Evolutionary conservation across 2,888 invertebrate genomes (phyloP), one percentile per base, ranked within the genome.

Genomic region (Drosophila infuscata): DNA sequence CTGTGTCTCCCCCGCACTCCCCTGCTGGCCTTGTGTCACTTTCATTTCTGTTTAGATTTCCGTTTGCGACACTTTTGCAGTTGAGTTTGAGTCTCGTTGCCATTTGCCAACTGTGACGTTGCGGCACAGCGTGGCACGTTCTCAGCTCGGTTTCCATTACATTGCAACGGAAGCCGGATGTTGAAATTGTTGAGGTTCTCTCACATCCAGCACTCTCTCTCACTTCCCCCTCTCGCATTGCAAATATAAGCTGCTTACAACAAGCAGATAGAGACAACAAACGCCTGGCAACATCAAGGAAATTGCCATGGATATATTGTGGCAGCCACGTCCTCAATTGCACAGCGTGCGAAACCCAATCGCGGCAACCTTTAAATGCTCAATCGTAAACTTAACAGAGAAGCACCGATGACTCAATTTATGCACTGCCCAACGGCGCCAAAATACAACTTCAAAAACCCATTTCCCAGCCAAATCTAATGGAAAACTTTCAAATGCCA

Each of bases 91-190:
- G 62, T 62, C 62, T 74, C 74, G 61, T 69, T 61, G 77, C 67
- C 68, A 75, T 68, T 71, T 72, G 67, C 79, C 72, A 82, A 76
- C 67, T 73, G 85, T 70, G 72, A 77, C 70, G 82, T 65, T 70
- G 69, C 70, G 73, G 58, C 88, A 81, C 68, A 70, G 75, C 79
- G 63, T 68, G 88, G 78, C 88, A 74, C 69, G 82, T 81, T 68
- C 60, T 35, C 38, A 49, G 56, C 65, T 65, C 58, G 70, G 90
- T 85, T 90, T 84, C 90, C 87, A 84, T 84, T 84, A 88, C 90
- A 88, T 76, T 88, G 82, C 90, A 84, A 46, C 89, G 90, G 83
- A 84, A 82, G 83, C 70, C 86, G 84, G 83, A 84, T 88, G 90
- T 73, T 90, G 70, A 84, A 90, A 88, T 88, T 90, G 83, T 82